Evolutionary conservation across 2,797 vertebrate genomes (phyloP).

Genomic region (Muscicapa striata): DNA sequence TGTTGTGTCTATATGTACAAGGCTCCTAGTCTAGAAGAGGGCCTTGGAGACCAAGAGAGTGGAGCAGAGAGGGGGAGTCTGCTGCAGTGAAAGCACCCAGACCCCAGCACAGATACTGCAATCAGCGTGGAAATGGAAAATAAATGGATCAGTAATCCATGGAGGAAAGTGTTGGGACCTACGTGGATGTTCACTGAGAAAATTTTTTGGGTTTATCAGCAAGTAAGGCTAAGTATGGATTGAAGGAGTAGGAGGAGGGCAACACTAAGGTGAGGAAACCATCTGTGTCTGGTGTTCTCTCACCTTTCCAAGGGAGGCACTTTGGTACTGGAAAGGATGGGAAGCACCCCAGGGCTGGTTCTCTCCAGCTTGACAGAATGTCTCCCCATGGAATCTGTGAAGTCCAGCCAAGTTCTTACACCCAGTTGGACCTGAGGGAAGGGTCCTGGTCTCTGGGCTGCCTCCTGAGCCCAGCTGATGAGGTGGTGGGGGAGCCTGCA

Average conservation of each 20-base stretch:
- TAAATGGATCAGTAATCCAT: not conserved
- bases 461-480: conserved; percentile 11
- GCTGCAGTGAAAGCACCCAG: not conserved
- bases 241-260: not conserved
- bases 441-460: not conserved
- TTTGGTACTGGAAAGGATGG: not conserved
- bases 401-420: not conserved
- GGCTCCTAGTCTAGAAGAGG: not conserved
- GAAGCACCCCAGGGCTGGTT: not conserved
- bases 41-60: not conserved
- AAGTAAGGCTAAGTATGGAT: not conserved
- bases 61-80: not conserved
- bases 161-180: not conserved
- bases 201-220: not conserved
- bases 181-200: not conserved
- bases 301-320: not conserved
- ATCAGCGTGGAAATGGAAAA: not conserved
- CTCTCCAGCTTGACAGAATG: not conserved
- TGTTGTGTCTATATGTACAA: not conserved
- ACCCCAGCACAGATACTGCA: not conserved
- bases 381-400: not conserved
- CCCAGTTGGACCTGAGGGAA: not conserved
- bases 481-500: conserved; percentile 17
- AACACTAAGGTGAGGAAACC: not conserved
- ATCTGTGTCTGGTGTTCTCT: not conserved